Conservation (phyloP, 2,888 invertebrate genomes). For the Tinea pellionella region DNA sequence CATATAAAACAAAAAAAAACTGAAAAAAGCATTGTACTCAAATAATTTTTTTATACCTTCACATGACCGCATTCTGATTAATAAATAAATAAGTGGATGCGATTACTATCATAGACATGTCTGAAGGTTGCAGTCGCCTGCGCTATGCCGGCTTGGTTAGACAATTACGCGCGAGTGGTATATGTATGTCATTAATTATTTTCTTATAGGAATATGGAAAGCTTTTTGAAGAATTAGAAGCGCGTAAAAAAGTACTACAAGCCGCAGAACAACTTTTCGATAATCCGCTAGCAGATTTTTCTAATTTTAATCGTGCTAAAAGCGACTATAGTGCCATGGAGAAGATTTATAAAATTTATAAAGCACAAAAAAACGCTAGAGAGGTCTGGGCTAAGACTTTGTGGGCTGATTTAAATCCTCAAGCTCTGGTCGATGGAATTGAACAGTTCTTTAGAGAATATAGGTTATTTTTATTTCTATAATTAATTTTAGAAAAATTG, state of each 20-base stretch:
- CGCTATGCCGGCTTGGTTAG: too few relatives aligned
- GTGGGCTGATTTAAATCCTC: conserved; percentile 89
- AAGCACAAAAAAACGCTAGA: conserved; percentile 79
- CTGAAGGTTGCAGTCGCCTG: too few relatives aligned
- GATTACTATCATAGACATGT: too few relatives aligned
- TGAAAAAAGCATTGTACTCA: too few relatives aligned
- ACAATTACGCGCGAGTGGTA: too few relatives aligned
- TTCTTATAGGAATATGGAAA: conserved; percentile 67
- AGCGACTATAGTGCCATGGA: conserved; percentile 76
- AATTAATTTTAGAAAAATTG: not conserved
- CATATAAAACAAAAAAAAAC: too few relatives aligned
- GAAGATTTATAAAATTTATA: conserved; percentile 80
- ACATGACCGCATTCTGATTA: too few relatives aligned
- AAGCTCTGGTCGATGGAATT: conserved; percentile 86
- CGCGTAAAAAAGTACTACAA: conserved; percentile 64
- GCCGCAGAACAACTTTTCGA: conserved; percentile 88
- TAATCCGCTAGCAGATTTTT: conserved; percentile 86
- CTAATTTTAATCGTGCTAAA: conserved; percentile 74
- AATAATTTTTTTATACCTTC: too few relatives aligned
- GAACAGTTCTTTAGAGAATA: conserved; percentile 85
- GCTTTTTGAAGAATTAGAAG: conserved; percentile 76
- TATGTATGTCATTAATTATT: too few relatives aligned
- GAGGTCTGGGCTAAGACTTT: conserved; percentile 88
- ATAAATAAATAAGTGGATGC: too few relatives aligned
- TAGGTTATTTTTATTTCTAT: conserved; percentile 33